These are phyloP conservation scores for Drosophila mimica DNA, from an alignment of 2,888 invertebrate species.

Conservation along the genomic window DNA sequence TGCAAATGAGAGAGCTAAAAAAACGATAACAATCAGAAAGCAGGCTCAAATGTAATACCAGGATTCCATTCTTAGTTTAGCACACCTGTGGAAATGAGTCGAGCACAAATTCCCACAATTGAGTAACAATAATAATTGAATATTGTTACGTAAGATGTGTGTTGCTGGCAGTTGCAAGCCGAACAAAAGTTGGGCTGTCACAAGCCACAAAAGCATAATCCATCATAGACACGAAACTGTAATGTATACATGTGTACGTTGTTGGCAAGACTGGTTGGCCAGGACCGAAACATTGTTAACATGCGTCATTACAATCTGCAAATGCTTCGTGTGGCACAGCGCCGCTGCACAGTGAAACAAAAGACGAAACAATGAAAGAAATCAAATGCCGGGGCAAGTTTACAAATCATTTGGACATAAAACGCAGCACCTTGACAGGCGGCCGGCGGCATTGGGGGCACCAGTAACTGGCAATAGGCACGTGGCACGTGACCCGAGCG, in stretches of 20 bases:
- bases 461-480: constrained; percentile 47
- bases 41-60: constrained; percentile 15
- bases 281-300: constrained; percentile 75
- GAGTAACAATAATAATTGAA: constrained; percentile 62
- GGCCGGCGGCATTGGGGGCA: not conserved
- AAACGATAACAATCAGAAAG: constrained; percentile 24
- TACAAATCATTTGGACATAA: constrained; percentile 77
- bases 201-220: constrained; percentile 68
- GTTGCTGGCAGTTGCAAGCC: constrained; percentile 15
- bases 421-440: constrained; percentile 75
- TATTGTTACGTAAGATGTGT: constrained; percentile 32
- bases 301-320: constrained; percentile 82
- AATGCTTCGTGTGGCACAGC: constrained; percentile 53
- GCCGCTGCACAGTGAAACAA: constrained; percentile 42
- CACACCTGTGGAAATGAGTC: constrained; percentile 11
- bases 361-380: constrained; percentile 52
- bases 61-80: not conserved
- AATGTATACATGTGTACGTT: constrained; percentile 42
- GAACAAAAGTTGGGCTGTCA: constrained; percentile 61
- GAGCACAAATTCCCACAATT: constrained; percentile 65
- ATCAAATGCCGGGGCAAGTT: constrained; percentile 68
- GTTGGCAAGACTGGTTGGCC: constrained; percentile 16
- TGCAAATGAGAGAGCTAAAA: constrained; percentile 1
- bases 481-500: constrained; percentile 64
- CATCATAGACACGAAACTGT: constrained; percentile 70